Percentiles rank a stretch among this genome's conserved stretches.
These are phyloP conservation scores for Sebastes diaconus DNA, from an alignment of 2,797 vertebrate species.

Conservation along the genomic window DNA sequence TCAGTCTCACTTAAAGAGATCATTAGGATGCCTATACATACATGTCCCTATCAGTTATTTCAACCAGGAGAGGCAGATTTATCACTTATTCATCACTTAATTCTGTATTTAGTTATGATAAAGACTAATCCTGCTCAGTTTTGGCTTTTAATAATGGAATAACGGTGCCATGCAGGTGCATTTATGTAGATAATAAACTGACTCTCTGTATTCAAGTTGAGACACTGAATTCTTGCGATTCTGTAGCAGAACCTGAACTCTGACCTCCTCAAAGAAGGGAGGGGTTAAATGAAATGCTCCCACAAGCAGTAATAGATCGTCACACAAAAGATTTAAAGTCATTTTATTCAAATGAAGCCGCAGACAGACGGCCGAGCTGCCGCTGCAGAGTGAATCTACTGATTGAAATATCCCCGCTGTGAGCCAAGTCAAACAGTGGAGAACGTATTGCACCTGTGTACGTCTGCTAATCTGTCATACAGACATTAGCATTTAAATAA, in stretches of 20 bases:
- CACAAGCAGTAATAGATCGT: not conserved
- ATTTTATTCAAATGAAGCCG: conserved; percentile 11
- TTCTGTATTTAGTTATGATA: not conserved
- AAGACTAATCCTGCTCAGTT: not conserved
- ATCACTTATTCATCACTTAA: not conserved
- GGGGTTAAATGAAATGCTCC: not conserved
- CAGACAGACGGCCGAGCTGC: not conserved
- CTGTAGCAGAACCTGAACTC: not conserved
- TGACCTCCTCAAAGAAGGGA: not conserved
- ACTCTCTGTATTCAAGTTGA: not conserved
- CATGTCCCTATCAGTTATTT: not conserved
- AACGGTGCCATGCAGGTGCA: not conserved
- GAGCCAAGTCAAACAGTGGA: conserved; percentile 40
- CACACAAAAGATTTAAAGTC: not conserved
- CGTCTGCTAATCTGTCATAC: conserved; percentile 53
- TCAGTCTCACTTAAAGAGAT: not conserved
- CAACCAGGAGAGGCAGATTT: not conserved
- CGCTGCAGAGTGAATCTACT: conserved; percentile 6
- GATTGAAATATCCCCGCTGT: conserved; percentile 36
- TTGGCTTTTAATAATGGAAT: not conserved
- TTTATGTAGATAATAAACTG: conserved; percentile 18
- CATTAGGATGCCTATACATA: not conserved
- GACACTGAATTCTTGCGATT: not conserved
- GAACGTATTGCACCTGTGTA: conserved; percentile 39
- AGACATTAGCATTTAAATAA: conserved; percentile 75